phyloP scores from a whole-genome alignment of 2,113 vertebrate species.

The Azemiops feae region DNA sequence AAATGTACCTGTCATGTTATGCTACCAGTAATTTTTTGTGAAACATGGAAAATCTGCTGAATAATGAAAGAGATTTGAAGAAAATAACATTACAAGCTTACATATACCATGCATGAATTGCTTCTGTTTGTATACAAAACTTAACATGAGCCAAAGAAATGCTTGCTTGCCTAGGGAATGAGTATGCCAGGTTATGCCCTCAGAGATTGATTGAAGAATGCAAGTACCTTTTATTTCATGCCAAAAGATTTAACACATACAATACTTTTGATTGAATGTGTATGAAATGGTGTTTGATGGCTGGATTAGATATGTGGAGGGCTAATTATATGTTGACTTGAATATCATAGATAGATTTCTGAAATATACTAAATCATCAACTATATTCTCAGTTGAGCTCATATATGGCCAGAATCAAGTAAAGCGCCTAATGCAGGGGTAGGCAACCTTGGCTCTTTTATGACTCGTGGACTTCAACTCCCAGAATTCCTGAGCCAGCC shows the following conservation, averaged over 20 bases:
- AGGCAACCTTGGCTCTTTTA: too few relatives aligned
- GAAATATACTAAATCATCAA: not conserved
- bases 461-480: too few relatives aligned
- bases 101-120: constrained; percentile 37
- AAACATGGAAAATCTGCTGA: constrained; percentile 59
- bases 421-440: not conserved
- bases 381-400: not conserved
- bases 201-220: constrained; percentile 45
- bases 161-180: constrained; percentile 47
- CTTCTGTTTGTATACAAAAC: constrained; percentile 56
- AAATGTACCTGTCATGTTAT: constrained; percentile 60
- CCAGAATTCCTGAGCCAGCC: too few relatives aligned
- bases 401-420: not conserved
- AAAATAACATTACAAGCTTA: constrained; percentile 44
- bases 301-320: not conserved
- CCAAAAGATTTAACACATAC: not conserved
- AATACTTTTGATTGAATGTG: not conserved
- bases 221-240: constrained; percentile 44
- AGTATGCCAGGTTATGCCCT: constrained; percentile 63
- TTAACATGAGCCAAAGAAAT: constrained; percentile 49
- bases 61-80: constrained; percentile 69
- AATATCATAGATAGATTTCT: not conserved
- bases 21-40: constrained; percentile 64
- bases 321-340: not conserved
- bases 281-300: not conserved